phyloP scores from a whole-genome alignment of 2,113 vertebrate species.

The Australoheros scitulus region DNA sequence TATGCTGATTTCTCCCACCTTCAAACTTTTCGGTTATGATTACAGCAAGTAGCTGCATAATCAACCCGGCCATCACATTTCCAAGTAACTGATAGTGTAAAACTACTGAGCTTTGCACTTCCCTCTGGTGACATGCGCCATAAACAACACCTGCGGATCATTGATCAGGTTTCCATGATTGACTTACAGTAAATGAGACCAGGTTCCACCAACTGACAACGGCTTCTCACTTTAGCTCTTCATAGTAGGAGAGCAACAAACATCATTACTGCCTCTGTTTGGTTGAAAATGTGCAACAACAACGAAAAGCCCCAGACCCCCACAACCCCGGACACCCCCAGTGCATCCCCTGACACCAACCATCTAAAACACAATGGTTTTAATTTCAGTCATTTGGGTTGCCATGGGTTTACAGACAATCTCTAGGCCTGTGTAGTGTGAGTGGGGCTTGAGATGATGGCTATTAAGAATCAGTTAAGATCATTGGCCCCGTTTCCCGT shows the following conservation, averaged over 20 bases:
- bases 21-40: not conserved
- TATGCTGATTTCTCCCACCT: not conserved
- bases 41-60: not conserved
- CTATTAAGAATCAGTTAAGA: not conserved
- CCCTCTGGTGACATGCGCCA: fast-evolving
- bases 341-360: not conserved
- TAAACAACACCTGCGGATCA: not conserved
- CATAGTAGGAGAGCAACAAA: not conserved
- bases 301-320: not conserved
- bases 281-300: not conserved
- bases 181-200: not conserved
- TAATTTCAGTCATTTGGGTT: not conserved
- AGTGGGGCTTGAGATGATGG: not conserved
- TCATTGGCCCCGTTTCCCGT: not conserved
- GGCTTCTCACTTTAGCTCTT: not conserved
- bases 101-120: not conserved
- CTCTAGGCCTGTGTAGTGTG: not conserved
- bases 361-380: not conserved
- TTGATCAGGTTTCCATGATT: not conserved
- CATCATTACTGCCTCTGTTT: not conserved
- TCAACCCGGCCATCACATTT: not conserved
- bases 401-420: not conserved
- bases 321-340: too few relatives aligned
- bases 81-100: not conserved
- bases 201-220: not conserved